Percentiles rank a stretch among this genome's conserved stretches.
These are phyloP conservation scores for Olivierus martensii DNA, from an alignment of 1,140 invertebrate species.

Conservation along the genomic window DNA sequence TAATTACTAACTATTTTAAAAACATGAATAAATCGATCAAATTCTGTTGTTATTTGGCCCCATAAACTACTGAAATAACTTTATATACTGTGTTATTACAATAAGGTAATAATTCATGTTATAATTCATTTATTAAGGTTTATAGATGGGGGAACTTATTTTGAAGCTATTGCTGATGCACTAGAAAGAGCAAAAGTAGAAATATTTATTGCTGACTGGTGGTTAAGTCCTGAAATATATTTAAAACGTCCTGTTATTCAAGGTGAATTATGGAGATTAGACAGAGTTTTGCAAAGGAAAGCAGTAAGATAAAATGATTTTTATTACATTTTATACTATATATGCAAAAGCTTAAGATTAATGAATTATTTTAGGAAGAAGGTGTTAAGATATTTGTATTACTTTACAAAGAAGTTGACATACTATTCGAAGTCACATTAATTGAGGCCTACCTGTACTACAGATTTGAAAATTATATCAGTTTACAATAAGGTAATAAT, in stretches of 20 bases:
- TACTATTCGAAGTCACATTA: conserved; percentile 91
- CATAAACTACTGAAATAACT: too few species aligned
- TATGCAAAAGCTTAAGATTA: too few species aligned
- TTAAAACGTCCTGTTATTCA: conserved; percentile 69
- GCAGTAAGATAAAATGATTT: conserved; percentile 45
- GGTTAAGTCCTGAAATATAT: conserved; percentile 92
- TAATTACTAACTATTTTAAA: too few species aligned
- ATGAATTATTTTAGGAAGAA: conserved; percentile 39
- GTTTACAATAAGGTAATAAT: too few species aligned
- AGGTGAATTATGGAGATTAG: conserved; percentile 71
- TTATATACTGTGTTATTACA: too few species aligned
- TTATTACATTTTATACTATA: too few species aligned
- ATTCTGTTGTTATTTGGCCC: too few species aligned
- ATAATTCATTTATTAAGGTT: too few species aligned
- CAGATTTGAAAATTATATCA: too few species aligned
- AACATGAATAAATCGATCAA: too few species aligned
- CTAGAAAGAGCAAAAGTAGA: conserved; percentile 79
- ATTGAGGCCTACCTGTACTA: too few species aligned
- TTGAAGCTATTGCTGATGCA: conserved; percentile 75
- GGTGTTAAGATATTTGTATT: conserved; percentile 90
- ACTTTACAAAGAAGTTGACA: conserved; percentile 92
- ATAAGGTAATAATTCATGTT: too few species aligned
- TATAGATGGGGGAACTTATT: conserved; percentile 75
- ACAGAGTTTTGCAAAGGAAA: conserved; percentile 70
- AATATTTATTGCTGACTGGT: conserved; percentile 95